These are phyloP conservation scores for Mamestra configurata DNA, from an alignment of 1,140 invertebrate genomes.

Conservation along the genomic window DNA sequence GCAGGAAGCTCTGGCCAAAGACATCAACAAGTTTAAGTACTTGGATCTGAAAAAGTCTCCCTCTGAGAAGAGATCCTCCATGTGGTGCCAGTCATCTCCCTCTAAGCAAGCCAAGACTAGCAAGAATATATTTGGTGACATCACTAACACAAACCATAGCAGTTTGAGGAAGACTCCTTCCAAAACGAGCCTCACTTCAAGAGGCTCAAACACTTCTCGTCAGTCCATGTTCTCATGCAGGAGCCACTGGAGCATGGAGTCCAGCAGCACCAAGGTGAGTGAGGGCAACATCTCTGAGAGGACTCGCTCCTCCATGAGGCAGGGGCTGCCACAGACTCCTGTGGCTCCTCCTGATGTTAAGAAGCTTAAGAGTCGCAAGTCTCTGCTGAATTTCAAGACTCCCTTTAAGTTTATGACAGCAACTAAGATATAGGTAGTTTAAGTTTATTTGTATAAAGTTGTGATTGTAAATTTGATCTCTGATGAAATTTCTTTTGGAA, in stretches of 20 bases:
- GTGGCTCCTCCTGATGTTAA: conserved; percentile 69
- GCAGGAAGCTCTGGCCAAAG: conserved; percentile 61
- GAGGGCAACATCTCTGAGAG: conserved; percentile 63
- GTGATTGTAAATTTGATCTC: conserved; percentile 56
- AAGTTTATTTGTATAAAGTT: conserved; percentile 33
- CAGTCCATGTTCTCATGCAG: conserved; percentile 62
- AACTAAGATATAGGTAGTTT: conserved; percentile 71
- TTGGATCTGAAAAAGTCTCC: conserved; percentile 79
- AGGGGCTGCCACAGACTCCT: conserved; percentile 65
- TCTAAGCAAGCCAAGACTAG: conserved; percentile 77
- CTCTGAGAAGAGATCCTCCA: conserved; percentile 74
- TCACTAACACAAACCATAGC: conserved; percentile 76
- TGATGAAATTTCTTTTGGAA: conserved; percentile 52
- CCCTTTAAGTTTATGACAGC: conserved; percentile 85
- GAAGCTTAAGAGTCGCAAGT: conserved; percentile 80
- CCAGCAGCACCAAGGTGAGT: conserved; percentile 59
- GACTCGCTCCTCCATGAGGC: conserved; percentile 64
- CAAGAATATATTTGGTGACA: conserved; percentile 74
- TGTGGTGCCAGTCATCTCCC: conserved; percentile 80
- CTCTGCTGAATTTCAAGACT: conserved; percentile 85
- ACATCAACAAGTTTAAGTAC: conserved; percentile 85
- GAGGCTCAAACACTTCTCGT: conserved; percentile 69
- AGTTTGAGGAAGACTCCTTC: conserved; percentile 77
- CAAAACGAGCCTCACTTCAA: conserved; percentile 74
- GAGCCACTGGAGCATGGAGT: conserved; percentile 73